Base-by-base conservation (phyloP, 2,888 invertebrate genomes). In the Drosophila cyrtoloma region DNA sequence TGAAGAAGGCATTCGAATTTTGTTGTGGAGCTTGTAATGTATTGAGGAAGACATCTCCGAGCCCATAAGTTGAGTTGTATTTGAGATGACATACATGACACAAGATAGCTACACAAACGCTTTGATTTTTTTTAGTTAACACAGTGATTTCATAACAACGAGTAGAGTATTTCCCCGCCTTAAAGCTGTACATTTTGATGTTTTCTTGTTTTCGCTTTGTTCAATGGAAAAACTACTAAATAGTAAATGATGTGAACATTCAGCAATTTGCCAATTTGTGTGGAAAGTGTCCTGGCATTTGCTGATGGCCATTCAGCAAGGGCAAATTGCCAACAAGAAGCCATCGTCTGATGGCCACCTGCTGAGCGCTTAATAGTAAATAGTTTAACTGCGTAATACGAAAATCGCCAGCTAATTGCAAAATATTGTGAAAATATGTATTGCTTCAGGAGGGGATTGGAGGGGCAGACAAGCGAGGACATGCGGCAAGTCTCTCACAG, bases 361-460 rank as follows among this genome's bases (percentile, higher is more conserved):
- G 70, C 69, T 61, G 82, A n/a, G 74, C 60, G 52, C 50, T 64
- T 64, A 71, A 65, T 47, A 71, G 87, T 84, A 86, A 89, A 86
- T 89, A 79, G 77, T 78, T 87, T 71, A 82, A 77, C 77, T 68
- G 67, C 70, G 68, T 71, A 82, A 79, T 70, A 59, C 44, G 67
- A 71, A 77, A 86, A 80, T 86, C 89, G 72, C 47, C 60, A 26
- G 76, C 85, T 86, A 86, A 89, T 86, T 86, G 87, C 79, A 71
- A 86, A 79, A 69, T 75, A 81, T 76, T 66, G 86, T 56, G 69
- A 59, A 76, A 71, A 80, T 82, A 64, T 65, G 35, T 59, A 57
- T 67, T 16, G 22, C 44, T 14, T 14, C 22, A 22, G 22, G 44
- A 22, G 16, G 16, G 2, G 60, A 69, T 52, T 12, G 44, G 4